A percentile compares a stretch with the other conserved stretches of the same genome.
These are phyloP conservation scores for Suncus etruscus DNA, from an alignment of 2,113 vertebrate genomes.

Conservation along the genomic window DNA sequence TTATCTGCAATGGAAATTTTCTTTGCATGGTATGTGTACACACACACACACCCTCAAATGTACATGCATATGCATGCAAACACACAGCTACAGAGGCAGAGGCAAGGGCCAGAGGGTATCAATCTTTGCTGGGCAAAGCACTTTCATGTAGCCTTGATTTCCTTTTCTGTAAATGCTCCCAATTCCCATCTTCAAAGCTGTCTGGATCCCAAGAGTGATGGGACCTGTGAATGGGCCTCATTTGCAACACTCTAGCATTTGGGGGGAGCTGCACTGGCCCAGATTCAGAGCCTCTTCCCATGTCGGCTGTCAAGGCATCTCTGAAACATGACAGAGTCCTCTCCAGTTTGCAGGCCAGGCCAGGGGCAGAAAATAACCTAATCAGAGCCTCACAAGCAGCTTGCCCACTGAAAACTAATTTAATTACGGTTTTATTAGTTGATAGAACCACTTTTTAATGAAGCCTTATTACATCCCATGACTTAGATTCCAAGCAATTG, in stretches of 20 bases:
- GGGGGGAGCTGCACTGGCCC: not conserved
- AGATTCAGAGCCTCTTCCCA: not conserved
- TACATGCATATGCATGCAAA: too few relatives aligned
- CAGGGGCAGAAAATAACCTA: slow-evolving; percentile 66
- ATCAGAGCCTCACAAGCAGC: slow-evolving; percentile 72
- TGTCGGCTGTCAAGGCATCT: slow-evolving; percentile 36
- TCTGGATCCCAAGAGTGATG: slow-evolving; percentile 8
- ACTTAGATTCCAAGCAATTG: slow-evolving; percentile 68
- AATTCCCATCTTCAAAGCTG: not conserved
- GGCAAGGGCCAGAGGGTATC: fast-evolving
- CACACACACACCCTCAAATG: not conserved
- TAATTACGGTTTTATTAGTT: slow-evolving; percentile 78
- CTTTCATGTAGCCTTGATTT: not conserved
- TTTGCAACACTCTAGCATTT: not conserved
- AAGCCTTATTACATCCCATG: slow-evolving; percentile 78
- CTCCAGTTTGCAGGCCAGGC: slow-evolving; percentile 55
- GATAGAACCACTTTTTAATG: slow-evolving; percentile 81
- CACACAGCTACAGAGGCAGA: too few relatives aligned
- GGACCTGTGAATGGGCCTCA: not conserved
- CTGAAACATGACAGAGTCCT: slow-evolving; percentile 33
- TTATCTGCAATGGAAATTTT: not conserved
- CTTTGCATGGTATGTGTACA: too few relatives aligned
- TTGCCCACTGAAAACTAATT: slow-evolving; percentile 82
- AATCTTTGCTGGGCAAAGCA: not conserved
- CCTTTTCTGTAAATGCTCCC: not conserved